Conservation (phyloP, 2,113 vertebrate genomes). For the Salvator merianae region DNA sequence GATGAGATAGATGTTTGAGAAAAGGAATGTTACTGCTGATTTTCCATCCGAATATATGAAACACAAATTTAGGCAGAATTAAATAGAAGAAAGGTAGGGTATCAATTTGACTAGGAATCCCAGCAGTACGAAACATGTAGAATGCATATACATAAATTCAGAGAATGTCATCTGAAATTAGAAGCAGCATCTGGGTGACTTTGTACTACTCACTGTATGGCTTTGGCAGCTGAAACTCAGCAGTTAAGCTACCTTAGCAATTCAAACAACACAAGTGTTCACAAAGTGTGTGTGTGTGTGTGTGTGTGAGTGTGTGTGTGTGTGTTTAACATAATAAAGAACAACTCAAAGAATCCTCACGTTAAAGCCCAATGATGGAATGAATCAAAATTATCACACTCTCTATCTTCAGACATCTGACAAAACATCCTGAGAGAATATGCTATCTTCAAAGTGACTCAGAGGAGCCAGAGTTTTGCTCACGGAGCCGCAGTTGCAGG, state of each 20-base stretch:
- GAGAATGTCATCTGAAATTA: slow-evolving; percentile 36
- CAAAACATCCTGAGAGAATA: slow-evolving; percentile 59
- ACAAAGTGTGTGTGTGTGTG: slow-evolving; percentile 73
- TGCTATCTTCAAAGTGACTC: slow-evolving; percentile 74
- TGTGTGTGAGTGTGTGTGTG: too few relatives aligned
- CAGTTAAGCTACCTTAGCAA: slow-evolving; percentile 62
- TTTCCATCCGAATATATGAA: not conserved
- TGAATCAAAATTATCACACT: slow-evolving; percentile 56
- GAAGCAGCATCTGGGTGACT: slow-evolving; percentile 32
- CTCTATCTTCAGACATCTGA: slow-evolving; percentile 64
- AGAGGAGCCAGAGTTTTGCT: slow-evolving; percentile 54
- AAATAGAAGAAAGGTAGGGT: not conserved
- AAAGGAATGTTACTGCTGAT: not conserved
- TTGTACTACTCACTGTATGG: slow-evolving; percentile 38
- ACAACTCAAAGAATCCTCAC: slow-evolving; percentile 70
- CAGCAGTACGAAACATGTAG: not conserved
- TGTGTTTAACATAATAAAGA: slow-evolving; percentile 71
- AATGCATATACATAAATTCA: slow-evolving; percentile 37
- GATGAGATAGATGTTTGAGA: not conserved
- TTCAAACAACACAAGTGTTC: slow-evolving; percentile 66
- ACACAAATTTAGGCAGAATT: not conserved
- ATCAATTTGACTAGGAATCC: slow-evolving; percentile 5
- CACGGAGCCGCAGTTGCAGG: slow-evolving; percentile 57
- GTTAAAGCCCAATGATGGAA: slow-evolving; percentile 64
- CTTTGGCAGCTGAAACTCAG: slow-evolving; percentile 51